These are phyloP conservation scores for Plagodis pulveraria DNA, from an alignment of 2,888 invertebrate genomes.

Conservation along the genomic window DNA sequence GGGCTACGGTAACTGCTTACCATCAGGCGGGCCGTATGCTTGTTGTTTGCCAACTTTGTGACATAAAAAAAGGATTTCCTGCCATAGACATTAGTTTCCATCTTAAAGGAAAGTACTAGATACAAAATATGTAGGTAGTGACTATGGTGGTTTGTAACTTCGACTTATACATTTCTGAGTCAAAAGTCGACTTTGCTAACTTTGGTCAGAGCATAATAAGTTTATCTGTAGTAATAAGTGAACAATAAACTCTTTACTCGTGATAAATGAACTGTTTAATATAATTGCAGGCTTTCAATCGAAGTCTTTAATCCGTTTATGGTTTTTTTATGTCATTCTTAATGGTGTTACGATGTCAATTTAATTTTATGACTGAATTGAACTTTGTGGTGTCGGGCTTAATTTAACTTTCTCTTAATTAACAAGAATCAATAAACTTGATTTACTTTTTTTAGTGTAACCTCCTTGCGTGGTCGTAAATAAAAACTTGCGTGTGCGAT, in stretches of 20 bases:
- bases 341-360: slow-evolving; percentile 44
- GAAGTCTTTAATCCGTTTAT: slow-evolving; percentile 27
- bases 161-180: too few species aligned
- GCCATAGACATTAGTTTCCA: too few species aligned
- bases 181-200: too few species aligned
- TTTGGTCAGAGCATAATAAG: background rate
- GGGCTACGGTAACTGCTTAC: too few species aligned
- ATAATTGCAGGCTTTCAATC: slow-evolving; percentile 28
- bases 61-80: too few species aligned
- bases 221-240: slow-evolving; percentile 22
- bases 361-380: slow-evolving; percentile 53
- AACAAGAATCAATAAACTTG: slow-evolving; percentile 28
- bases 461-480: slow-evolving; percentile 7
- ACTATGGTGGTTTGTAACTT: too few species aligned
- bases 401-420: slow-evolving; percentile 28
- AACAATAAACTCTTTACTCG: slow-evolving; percentile 18
- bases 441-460: slow-evolving; percentile 16
- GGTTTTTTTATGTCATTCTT: slow-evolving; percentile 24
- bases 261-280: slow-evolving; percentile 29
- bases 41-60: too few species aligned
- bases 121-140: too few species aligned
- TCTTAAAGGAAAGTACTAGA: too few species aligned
- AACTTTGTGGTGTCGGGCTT: slow-evolving; percentile 43
- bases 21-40: too few species aligned
- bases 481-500: background rate